These are phyloP conservation scores for Gallinago nigripennis DNA, from an alignment of 2,797 vertebrate genomes.

Conservation along the genomic window DNA sequence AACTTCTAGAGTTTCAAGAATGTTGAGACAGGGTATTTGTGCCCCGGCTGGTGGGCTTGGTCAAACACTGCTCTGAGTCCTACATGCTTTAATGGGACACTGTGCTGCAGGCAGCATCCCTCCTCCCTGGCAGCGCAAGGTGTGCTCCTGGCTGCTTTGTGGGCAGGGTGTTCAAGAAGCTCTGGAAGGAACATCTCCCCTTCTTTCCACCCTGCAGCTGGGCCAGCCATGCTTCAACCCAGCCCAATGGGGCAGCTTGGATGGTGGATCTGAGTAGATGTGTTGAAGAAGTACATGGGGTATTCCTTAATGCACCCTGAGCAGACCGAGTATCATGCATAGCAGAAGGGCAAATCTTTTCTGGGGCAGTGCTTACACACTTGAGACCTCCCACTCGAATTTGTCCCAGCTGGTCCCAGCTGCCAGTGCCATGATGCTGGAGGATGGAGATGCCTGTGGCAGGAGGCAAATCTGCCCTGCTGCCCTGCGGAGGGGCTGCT, in stretches of 20 bases:
- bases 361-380: background rate
- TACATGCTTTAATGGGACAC: background rate
- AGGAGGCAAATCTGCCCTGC: background rate
- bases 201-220: background rate
- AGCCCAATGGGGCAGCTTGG: background rate
- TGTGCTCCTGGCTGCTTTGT: background rate
- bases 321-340: background rate
- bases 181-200: background rate
- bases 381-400: background rate
- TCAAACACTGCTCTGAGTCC: background rate
- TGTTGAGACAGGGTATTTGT: background rate
- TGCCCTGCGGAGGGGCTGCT: rapidly evolving
- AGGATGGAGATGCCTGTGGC: background rate
- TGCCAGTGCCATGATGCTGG: background rate
- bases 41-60: background rate
- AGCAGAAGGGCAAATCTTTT: background rate
- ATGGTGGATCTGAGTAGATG: background rate
- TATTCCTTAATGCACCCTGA: background rate
- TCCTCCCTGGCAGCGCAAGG: background rate
- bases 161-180: background rate
- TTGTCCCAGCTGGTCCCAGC: background rate
- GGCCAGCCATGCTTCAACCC: background rate
- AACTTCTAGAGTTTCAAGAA: background rate
- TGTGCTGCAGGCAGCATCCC: background rate
- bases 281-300: background rate